A percentile compares a stretch with the other conserved stretches of the same genome.
phyloP scores from a whole-genome alignment of 2,113 vertebrate species.

The Ranitomeya variabilis region DNA sequence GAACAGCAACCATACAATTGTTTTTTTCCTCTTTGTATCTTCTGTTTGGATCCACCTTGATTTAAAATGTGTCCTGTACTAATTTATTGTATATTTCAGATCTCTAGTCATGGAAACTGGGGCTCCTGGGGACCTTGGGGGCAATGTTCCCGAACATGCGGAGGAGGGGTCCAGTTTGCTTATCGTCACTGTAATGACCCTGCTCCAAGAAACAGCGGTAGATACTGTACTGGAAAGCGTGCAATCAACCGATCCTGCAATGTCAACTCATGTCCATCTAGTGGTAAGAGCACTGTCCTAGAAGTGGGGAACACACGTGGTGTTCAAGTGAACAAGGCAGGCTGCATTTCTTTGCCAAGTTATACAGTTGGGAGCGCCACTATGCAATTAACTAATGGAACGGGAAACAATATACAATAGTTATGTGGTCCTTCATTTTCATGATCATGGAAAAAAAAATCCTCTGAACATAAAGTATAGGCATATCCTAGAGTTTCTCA shows the following conservation, averaged over 20 bases:
- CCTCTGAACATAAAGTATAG: no score
- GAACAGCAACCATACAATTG: no score
- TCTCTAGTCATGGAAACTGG: slow-evolving; percentile 95
- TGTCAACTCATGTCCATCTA: slow-evolving; percentile 76
- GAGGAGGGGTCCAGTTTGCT: slow-evolving; percentile 92
- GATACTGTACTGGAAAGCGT: slow-evolving; percentile 93
- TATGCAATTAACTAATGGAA: no score
- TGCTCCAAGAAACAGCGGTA: slow-evolving; percentile 89
- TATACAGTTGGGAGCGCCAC: no score
- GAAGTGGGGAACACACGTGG: neutral
- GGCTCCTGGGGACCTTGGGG: slow-evolving; percentile 97
- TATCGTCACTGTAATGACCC: slow-evolving; percentile 96
- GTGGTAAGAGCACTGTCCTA: slow-evolving; percentile 72
- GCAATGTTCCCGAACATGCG: slow-evolving; percentile 87
- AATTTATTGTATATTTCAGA: slow-evolving; percentile 70
- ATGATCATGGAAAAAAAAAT: no score
- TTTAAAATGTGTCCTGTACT: neutral
- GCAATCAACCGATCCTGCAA: slow-evolving; percentile 92
- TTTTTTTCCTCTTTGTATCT: no score
- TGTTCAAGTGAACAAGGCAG: no score
- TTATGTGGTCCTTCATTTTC: no score
- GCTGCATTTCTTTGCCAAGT: no score
- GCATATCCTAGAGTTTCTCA: no score
- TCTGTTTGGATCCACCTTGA: neutral
- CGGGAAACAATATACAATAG: no score